Evolutionary conservation across 1,140 invertebrate genomes (phyloP).

Genomic region (Drosophila mojavensis): DNA sequence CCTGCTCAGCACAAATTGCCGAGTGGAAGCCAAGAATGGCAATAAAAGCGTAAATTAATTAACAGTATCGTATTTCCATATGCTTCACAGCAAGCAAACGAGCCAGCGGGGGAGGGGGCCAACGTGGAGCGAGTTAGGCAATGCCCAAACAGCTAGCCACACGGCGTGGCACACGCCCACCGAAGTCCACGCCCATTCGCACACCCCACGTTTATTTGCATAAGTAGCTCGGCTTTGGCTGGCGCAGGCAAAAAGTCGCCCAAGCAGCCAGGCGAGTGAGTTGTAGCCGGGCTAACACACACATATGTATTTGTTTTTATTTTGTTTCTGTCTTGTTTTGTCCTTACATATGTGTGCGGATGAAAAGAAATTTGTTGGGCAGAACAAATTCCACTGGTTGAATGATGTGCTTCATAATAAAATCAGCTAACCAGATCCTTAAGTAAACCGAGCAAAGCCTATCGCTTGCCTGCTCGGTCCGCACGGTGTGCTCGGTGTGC

Average conservation of each 20-base stretch:
- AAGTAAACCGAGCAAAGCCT: slow-evolving; percentile 62
- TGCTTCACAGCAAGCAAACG: slow-evolving; percentile 32
- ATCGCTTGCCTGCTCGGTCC: slow-evolving; percentile 37
- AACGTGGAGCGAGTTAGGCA: neutral
- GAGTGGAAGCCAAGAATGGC: slow-evolving; percentile 45
- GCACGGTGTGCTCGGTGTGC: slow-evolving; percentile 8
- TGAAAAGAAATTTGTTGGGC: slow-evolving; percentile 53
- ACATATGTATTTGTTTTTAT: neutral
- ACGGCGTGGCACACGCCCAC: slow-evolving; percentile 30
- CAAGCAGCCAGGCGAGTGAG: neutral
- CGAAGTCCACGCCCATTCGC: slow-evolving; percentile 51
- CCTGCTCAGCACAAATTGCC: slow-evolving; percentile 45
- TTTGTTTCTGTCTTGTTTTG: slow-evolving; percentile 1
- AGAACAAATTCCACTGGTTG: slow-evolving; percentile 65
- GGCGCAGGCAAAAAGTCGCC: too few relatives aligned
- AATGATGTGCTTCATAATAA: slow-evolving; percentile 82
- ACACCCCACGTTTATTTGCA: slow-evolving; percentile 74
- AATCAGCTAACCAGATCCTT: slow-evolving; percentile 69
- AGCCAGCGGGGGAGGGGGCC: neutral
- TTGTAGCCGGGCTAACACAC: neutral
- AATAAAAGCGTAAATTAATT: slow-evolving; percentile 80
- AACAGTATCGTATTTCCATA: slow-evolving; percentile 77
- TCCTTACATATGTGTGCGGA: slow-evolving; percentile 35
- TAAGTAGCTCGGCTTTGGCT: slow-evolving; percentile 60
- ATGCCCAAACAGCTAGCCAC: neutral